Evolutionary conservation across 2,113 vertebrate genomes (phyloP).

Genomic region (Actenoides lindsayi): DNA sequence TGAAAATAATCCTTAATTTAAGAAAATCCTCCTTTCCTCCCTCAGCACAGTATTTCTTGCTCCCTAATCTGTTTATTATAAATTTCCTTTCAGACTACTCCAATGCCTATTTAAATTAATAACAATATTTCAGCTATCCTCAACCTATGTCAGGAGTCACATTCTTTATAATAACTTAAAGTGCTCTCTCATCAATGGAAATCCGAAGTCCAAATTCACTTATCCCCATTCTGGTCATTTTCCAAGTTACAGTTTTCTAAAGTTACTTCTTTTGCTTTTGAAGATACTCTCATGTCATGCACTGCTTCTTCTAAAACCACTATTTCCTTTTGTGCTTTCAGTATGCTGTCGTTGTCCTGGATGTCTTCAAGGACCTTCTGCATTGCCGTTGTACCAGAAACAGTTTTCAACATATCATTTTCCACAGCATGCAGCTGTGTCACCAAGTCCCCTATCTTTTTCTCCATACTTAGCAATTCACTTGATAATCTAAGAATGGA

Average conservation of each 20-base stretch:
- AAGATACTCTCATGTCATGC: slow-evolving; percentile 61
- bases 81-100: not conserved
- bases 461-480: slow-evolving; percentile 80
- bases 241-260: slow-evolving; percentile 40
- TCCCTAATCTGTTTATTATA: not conserved
- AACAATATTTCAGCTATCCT: not conserved
- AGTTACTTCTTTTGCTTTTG: slow-evolving; percentile 47
- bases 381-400: slow-evolving; percentile 78
- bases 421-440: slow-evolving; percentile 84
- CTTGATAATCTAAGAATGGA: slow-evolving; percentile 85
- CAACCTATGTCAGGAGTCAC: not conserved
- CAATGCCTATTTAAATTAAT: not conserved
- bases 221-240: slow-evolving; percentile 22
- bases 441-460: slow-evolving; percentile 82
- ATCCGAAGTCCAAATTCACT: not conserved
- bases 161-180: not conserved
- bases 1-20: not conserved
- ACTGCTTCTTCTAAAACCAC: slow-evolving; percentile 73
- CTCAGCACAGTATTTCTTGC: not conserved
- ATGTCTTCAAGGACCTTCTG: slow-evolving; percentile 81
- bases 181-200: not conserved
- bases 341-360: slow-evolving; percentile 75
- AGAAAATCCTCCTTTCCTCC: not conserved
- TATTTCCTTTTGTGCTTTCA: slow-evolving; percentile 78
- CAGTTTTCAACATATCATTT: slow-evolving; percentile 83